Conservation (phyloP, 2,797 vertebrate species). For the Thaleichthys pacificus region DNA sequence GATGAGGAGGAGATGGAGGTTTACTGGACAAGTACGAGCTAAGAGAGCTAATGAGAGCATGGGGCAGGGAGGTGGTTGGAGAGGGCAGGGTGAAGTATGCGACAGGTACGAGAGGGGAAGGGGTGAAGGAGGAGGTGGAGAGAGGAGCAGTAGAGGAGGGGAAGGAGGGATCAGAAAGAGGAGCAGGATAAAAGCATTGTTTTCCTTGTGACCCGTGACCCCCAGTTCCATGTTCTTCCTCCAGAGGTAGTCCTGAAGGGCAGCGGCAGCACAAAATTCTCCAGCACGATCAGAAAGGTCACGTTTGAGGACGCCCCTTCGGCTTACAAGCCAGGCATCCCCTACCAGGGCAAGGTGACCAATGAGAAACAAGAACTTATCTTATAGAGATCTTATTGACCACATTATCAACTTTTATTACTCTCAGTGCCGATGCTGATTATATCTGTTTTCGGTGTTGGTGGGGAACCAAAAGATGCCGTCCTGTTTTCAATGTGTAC, state of each 20-base stretch:
- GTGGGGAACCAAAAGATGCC: conserved; percentile 49
- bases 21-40: not conserved
- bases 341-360: conserved; percentile 69
- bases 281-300: conserved; percentile 28
- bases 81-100: too few relatives aligned
- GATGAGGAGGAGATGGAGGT: too few relatives aligned
- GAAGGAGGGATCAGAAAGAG: conserved; percentile 59
- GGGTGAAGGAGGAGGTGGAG: conserved; percentile 45
- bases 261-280: conserved; percentile 32
- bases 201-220: conserved; percentile 3
- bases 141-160: conserved; percentile 59
- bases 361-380: not conserved
- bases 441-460: too few relatives aligned
- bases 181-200: conserved; percentile 68
- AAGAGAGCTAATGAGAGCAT: too few relatives aligned
- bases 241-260: conserved; percentile 61
- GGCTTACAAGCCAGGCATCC: conserved; percentile 63
- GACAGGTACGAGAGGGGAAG: not conserved
- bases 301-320: conserved; percentile 56
- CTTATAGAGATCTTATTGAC: not conserved
- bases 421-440: too few relatives aligned
- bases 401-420: too few relatives aligned
- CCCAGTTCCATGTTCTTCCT: not conserved
- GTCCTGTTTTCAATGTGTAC: too few relatives aligned
- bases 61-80: not conserved